Evolutionary conservation across 1,140 invertebrate genomes (phyloP).

Genomic region (Saccostrea cuccullata): DNA sequence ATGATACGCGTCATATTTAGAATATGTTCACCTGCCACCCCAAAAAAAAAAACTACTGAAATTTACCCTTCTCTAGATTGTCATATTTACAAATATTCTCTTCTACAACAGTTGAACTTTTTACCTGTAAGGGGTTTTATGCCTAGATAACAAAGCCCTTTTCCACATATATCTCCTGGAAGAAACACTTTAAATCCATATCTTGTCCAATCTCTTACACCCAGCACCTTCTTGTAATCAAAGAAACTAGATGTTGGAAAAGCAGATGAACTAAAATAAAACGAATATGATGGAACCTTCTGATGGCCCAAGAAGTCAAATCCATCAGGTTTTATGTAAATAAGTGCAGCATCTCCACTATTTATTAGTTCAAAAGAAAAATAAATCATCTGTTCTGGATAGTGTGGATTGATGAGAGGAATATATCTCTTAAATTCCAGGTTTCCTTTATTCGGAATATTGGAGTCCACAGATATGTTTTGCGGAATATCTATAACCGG

Average conservation of each 20-base stretch:
- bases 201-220: slow-evolving; percentile 10
- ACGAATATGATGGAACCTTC: background rate
- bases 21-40: too few relatives aligned
- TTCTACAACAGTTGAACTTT: too few relatives aligned
- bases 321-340: slow-evolving; percentile 6
- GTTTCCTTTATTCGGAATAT: background rate
- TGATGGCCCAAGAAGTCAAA: background rate
- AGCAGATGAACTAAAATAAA: background rate
- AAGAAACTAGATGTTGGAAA: background rate
- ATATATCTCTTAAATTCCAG: background rate
- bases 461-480: background rate
- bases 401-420: slow-evolving; percentile 2
- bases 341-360: background rate
- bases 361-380: slow-evolving; percentile 4
- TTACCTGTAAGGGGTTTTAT: slow-evolving; percentile 21
- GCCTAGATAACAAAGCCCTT: slow-evolving; percentile 5
- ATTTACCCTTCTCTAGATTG: too few relatives aligned
- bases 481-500: background rate
- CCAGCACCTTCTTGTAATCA: background rate
- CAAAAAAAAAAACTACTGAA: too few relatives aligned
- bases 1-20: too few relatives aligned
- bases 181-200: slow-evolving; percentile 20
- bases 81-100: too few relatives aligned
- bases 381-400: slow-evolving; percentile 17
- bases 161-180: background rate